Percentiles rank a stretch among this genome's conserved stretches.
Evolutionary conservation across 2,113 vertebrate species (phyloP).

Genomic region (Cynoglossus semilaevis): DNA sequence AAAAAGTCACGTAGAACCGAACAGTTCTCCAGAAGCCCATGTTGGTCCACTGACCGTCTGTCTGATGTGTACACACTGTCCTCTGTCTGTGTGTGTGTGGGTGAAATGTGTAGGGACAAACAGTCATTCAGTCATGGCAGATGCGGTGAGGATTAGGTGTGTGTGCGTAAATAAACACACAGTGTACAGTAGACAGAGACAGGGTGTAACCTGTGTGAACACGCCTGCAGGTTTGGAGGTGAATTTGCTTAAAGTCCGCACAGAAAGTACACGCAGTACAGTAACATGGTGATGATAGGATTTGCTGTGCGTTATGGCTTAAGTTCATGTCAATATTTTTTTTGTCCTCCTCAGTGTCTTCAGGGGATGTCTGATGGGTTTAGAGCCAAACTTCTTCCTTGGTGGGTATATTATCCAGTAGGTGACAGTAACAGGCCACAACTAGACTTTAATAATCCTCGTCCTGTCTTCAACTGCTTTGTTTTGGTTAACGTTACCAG

Average conservation of each 20-base stretch:
- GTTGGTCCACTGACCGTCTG: neutral
- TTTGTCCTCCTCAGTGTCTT: neutral
- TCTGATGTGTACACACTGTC: conserved; percentile 7
- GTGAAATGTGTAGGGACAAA: neutral
- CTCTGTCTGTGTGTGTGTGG: neutral
- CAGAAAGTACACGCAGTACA: no score
- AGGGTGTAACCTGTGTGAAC: conserved; percentile 8
- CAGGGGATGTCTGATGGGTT: neutral
- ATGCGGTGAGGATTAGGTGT: neutral
- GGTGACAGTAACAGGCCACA: no score
- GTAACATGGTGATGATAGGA: conserved; percentile 1
- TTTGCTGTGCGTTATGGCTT: conserved; percentile 1
- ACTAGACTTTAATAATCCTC: no score
- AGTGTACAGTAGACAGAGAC: neutral
- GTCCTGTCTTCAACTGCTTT: no score
- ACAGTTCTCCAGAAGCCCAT: no score
- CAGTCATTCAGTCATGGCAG: neutral
- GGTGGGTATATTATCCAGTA: no score
- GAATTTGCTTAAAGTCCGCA: neutral
- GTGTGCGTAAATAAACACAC: neutral
- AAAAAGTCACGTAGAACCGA: neutral
- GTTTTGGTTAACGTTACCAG: no score
- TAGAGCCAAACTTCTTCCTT: neutral
- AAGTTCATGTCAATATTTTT: conserved; percentile 1
- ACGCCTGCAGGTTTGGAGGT: conserved; percentile 2